Percentiles rank a stretch among this genome's conserved stretches.
These are phyloP conservation scores for Erpornis zantholeuca DNA, from an alignment of 2,113 vertebrate species.

Conservation along the genomic window DNA sequence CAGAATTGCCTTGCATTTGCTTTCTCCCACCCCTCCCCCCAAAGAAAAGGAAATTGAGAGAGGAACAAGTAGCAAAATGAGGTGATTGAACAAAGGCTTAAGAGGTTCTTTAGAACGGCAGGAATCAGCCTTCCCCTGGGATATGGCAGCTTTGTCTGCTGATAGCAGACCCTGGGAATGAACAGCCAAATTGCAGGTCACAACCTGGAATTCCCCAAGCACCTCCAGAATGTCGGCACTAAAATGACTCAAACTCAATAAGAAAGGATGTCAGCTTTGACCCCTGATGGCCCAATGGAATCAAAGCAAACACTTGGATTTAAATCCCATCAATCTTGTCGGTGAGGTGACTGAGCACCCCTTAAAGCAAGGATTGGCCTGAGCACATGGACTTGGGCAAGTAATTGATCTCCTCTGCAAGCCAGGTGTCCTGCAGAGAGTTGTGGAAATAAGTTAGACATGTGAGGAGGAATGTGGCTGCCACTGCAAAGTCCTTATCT, in stretches of 20 bases:
- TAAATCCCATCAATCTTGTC: slow-evolving; percentile 53
- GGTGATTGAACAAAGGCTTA: slow-evolving; percentile 21
- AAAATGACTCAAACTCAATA: slow-evolving; percentile 56
- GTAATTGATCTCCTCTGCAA: slow-evolving; percentile 29
- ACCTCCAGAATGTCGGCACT: slow-evolving; percentile 33
- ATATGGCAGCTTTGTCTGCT: not conserved
- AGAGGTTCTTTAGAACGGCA: not conserved
- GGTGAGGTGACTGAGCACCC: slow-evolving; percentile 7
- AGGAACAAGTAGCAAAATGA: not conserved
- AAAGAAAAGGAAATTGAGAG: not conserved
- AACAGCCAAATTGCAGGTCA: slow-evolving; percentile 48
- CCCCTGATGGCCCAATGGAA: slow-evolving; percentile 44
- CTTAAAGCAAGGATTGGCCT: slow-evolving; percentile 25
- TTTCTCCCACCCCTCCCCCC: not conserved
- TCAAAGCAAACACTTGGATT: slow-evolving; percentile 17
- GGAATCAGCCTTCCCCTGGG: not conserved
- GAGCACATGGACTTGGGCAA: slow-evolving; percentile 11
- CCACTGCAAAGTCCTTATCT: not conserved
- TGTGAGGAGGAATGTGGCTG: not conserved
- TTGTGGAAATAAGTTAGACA: not conserved
- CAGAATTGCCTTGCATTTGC: not conserved
- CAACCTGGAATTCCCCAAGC: slow-evolving; percentile 56
- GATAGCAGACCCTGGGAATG: slow-evolving; percentile 29
- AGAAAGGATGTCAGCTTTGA: slow-evolving; percentile 54
- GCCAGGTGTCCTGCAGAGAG: slow-evolving; percentile 12